Conservation (phyloP, 1,140 invertebrate genomes). For the Oedothorax gibbosus region DNA sequence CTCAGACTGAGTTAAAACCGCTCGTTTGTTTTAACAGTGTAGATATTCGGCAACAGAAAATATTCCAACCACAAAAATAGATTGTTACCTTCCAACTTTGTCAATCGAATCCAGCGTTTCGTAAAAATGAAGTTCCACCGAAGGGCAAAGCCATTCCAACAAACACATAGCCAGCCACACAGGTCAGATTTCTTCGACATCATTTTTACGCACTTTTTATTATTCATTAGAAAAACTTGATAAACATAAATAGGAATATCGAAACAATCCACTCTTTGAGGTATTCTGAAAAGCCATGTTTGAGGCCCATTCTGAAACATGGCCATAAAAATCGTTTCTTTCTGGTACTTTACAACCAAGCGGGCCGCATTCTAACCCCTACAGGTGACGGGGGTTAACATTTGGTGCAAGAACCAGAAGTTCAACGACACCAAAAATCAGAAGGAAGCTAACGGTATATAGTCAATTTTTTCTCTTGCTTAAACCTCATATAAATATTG, state of each 20-base stretch:
- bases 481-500: constrained; percentile 29
- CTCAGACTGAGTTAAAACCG: too few species aligned
- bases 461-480: constrained; percentile 9
- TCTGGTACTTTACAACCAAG: constrained; percentile 12
- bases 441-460: constrained; percentile 54
- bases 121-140: too few species aligned
- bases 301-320: neutral
- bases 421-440: constrained; percentile 36
- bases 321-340: constrained; percentile 38
- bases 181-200: constrained; percentile 15
- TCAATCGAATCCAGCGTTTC: too few species aligned
- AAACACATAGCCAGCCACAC: too few species aligned
- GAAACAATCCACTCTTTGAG: constrained; percentile 24
- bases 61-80: too few species aligned
- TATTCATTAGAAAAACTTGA: constrained; percentile 23
- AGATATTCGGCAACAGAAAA: too few species aligned
- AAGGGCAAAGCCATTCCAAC: too few species aligned
- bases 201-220: constrained; percentile 15
- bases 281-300: neutral
- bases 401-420: constrained; percentile 20
- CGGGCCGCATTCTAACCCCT: constrained; percentile 15
- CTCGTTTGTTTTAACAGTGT: too few species aligned
- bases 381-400: constrained; percentile 27
- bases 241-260: constrained; percentile 16
- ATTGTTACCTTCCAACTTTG: too few species aligned